Base-by-base conservation (phyloP, 1,140 invertebrate genomes). In the Phortica variegata region DNA sequence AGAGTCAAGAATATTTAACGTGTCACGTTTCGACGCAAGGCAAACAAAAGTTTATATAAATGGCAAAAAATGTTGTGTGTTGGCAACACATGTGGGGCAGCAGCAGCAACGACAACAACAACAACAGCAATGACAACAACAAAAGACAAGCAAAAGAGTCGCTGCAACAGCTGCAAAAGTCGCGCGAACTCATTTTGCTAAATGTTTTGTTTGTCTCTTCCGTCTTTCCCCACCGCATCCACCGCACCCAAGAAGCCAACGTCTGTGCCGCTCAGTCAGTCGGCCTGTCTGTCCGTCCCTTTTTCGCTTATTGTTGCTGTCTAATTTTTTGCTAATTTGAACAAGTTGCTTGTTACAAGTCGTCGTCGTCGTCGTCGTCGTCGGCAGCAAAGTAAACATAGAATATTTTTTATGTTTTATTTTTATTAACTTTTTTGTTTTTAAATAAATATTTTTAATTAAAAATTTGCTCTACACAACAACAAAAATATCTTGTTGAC, bases 1-100 rank as follows among this genome's bases (percentile, higher is more conserved):
- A 57, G 56, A 60, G 63, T 60, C 62, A 63, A 57, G 63, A 66
- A 66, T 66, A 68, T 68, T 63, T 66, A 68, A 63, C 60, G 60
- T 61, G 60, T 60, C 61, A 60, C 62, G 60, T 68, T 66, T 68
- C 60, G 56, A 68, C 68, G 63, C 54, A 26, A 26, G 5, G n/a
- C n/a, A n/a, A n/a, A 26, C 23, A 26, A 26, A 26, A 26, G 10
- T 26, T 26, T 26, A 26, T 26, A 26, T 10, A 26, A 26, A 26
- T 26, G 23, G 10, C 10, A 26, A 26, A 26, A 26, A 26, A 26
- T 26, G 47, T 56, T 54, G 52, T 52, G 54, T 61, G 62, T 48
- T 61, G 33, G 12, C 16, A 13, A 16, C 16, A 38, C 36, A 38
- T 17, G 13, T 38, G 36, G 36, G 49, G 54, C 50, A 56, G n/a